Base-by-base conservation (phyloP, 2,113 vertebrate genomes). In the Menidia beryllina region DNA sequence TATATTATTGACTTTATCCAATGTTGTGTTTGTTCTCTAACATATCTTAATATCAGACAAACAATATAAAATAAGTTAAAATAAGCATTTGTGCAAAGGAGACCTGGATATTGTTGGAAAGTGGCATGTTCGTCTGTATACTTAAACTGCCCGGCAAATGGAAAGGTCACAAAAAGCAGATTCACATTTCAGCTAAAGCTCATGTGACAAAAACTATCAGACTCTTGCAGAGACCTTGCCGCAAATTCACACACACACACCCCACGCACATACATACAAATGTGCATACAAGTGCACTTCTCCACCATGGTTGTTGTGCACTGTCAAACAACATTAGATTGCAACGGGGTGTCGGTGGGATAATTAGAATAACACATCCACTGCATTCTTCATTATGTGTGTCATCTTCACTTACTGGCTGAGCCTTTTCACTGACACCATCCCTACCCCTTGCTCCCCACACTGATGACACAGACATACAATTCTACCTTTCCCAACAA, bases 331-430 rank as follows among this genome's bases (percentile, higher is more conserved):
- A 77, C 72, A 88, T 92, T 89, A 90, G 77, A 77, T 65, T 58
- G 56, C 65, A 47, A 62, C 54, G 17, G 19, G 20, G 69, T 62
- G 79, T 86, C 75, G 67, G 66, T 70, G 64, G 76, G 79, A 87
- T 86, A 87, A 89, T 91, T 88, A 89, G 74, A 87, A 87, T 89
- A 90, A 86, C 86, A 85, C 80, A 83, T 90, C 74, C 74, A 70
- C 74, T 65, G 72, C 86, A 83, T 88, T 84, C 81, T 88, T 90
- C 89, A 92, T 91, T 90, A 90, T 85, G 70, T 83, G 73, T 89
- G 83, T 85, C 88, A 90, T 88, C 81, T 84, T 81, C 86, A 90
- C 80, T 90, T 87, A 76, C 65, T 85, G 67, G 45, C 77, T 68
- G 54, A 26, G 76, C 66, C 57, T 74, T 21, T 57, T 78, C 51